A percentile compares a stretch with the other conserved stretches of the same genome.
These are phyloP conservation scores for Ctenopoma multispine DNA, from an alignment of 2,797 vertebrate species.

Conservation along the genomic window DNA sequence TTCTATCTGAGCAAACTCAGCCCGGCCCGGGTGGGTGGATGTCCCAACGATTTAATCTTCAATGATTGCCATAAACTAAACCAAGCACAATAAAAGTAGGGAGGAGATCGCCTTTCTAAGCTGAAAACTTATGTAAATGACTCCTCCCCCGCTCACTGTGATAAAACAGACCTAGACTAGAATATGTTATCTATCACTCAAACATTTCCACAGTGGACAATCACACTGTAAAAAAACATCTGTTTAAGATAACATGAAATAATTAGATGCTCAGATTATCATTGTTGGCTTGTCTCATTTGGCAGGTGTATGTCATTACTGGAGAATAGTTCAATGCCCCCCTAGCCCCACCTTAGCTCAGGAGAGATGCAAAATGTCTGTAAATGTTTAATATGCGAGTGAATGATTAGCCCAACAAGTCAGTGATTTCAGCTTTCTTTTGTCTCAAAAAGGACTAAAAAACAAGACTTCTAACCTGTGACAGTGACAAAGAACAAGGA, in stretches of 20 bases:
- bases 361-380: constrained; percentile 34
- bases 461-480: background rate
- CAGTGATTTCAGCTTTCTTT: constrained; percentile 42
- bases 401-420: constrained; percentile 70
- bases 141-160: constrained; percentile 8
- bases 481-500: background rate
- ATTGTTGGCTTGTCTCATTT: constrained; percentile 3
- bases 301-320: background rate
- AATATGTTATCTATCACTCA: background rate
- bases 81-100: constrained; percentile 33
- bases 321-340: constrained; percentile 17
- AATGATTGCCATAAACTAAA: constrained; percentile 59
- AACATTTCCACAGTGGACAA: background rate
- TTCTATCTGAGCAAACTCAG: constrained; percentile 12
- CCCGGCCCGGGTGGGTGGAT: constrained; percentile 9
- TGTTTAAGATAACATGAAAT: background rate
- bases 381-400: constrained; percentile 66
- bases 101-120: constrained; percentile 20
- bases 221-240: background rate
- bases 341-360: constrained; percentile 10
- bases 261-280: background rate
- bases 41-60: constrained; percentile 68
- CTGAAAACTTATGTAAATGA: background rate
- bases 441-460: constrained; percentile 28
- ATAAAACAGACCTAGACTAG: background rate